Evolutionary conservation across 2,113 vertebrate genomes (phyloP), one percentile per base, ranked within the genome.

Genomic region (Phalacrocorax brasilianus): DNA sequence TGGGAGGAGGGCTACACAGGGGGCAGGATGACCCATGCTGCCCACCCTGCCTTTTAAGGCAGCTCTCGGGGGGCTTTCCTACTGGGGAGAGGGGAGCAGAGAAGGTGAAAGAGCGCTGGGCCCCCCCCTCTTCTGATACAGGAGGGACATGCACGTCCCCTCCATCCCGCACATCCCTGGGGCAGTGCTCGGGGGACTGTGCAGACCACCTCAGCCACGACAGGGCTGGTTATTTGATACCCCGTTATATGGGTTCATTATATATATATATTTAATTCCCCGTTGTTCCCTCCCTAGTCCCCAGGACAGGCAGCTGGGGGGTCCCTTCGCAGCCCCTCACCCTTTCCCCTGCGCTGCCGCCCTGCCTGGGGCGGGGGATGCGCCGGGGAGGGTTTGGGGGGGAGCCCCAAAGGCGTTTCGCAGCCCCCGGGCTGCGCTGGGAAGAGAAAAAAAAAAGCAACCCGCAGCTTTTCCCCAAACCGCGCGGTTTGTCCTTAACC

Each of bases 1-100:
- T 2, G 6, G n/a, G 12, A 7, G 2, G 11, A 4, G 5, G 6
- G 0, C 22, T 74, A 23, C 19, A 20, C 8, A 7, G 0, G 4
- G 5, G 12, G 3, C 19, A 28, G 52, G 33, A 30, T 63, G 44
- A 58, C 8, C 15, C 32, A 5, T 3, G 0, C 15, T 70, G n/a
- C 21, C 26, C 21, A 35, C 2, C 6, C 11, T 35, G 38, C 17
- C 45, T 49, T 85, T 53, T 22, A 30, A 38, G 11, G 6, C 50
- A 66, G 32, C 14, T 68, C 30, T 59, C 0, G 0, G 5, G 7
- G 7, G 3, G n/a, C 26, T 59, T 71, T 17, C 28, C n/a, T 12
- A 15, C 0, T 0, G 13, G 8, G 56, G 4, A 40, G 19, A 35
- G 21, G 1, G 19, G 15, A 66, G 12, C n/a, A 65, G 32, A 38